These are phyloP conservation scores for Pherbina coryleti DNA, from an alignment of 2,888 invertebrate genomes.

Conservation along the genomic window DNA sequence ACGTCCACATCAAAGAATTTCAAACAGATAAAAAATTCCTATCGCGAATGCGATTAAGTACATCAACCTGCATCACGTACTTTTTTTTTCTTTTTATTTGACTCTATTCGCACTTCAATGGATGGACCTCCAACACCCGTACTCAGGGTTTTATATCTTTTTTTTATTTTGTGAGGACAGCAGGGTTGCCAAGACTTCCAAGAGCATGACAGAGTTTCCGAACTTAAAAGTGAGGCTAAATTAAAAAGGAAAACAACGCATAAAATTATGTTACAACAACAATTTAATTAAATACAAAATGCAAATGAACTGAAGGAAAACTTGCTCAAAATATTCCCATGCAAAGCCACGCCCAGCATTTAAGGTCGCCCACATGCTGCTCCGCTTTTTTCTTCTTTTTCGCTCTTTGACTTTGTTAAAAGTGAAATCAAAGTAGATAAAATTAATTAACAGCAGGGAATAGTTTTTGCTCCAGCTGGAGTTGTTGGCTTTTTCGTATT, in stretches of 20 bases:
- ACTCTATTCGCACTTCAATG: neutral
- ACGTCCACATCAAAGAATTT: neutral
- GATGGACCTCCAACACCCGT: neutral
- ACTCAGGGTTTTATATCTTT: too few species aligned
- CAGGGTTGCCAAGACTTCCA: neutral
- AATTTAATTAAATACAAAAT: conserved; percentile 35
- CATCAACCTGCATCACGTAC: neutral
- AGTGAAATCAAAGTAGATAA: conserved; percentile 36
- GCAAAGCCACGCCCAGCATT: neutral
- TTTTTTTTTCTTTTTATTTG: neutral
- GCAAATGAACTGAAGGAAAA: conserved; percentile 34
- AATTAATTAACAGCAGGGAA: conserved; percentile 32
- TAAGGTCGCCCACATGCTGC: neutral
- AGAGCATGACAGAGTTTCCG: neutral
- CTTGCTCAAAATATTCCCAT: neutral
- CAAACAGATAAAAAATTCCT: neutral
- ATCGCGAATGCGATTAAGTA: neutral
- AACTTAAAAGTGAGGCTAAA: conserved; percentile 5
- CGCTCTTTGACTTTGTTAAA: neutral
- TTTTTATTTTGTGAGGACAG: too few species aligned
- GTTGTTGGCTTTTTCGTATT: neutral
- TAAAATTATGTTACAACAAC: neutral
- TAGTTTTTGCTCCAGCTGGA: neutral
- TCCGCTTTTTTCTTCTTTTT: neutral
- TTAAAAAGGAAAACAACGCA: conserved; percentile 15